Base-by-base conservation (phyloP, 2,797 vertebrate species). In the Oreochromis mossambicus region DNA sequence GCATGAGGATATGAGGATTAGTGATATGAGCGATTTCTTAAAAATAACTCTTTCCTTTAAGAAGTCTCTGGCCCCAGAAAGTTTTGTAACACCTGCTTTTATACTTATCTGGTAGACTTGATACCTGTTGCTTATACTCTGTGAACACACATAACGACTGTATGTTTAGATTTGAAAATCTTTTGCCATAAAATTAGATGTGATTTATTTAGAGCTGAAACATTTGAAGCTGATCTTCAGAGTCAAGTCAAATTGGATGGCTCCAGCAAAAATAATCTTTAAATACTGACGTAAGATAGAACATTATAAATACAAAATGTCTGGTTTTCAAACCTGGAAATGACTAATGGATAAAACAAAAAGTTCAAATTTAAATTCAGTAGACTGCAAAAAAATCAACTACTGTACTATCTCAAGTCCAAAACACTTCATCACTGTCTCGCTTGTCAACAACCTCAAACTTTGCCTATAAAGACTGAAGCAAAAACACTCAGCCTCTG, bases 361-460 rank as follows among this genome's bases (percentile, higher is more conserved):
- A 17, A 46, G n/a, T 38, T 12, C 6, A 54, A 3, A 32, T 76
- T 56, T 54, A 29, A 29, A 63, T 78, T 29, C 34, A 51, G 56
- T 11, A 61, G 24, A 90, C 3, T 13, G 50, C 5, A 77, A 51
- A 79, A 79, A 7, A 76, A 19, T 84, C 38, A 78, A 50, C 13
- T 5, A 75, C 70, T 50, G 7, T 50, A 32, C 29, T 48, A 75
- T 17, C 12, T 46, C 6, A 48, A 80, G 48, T 52, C 14, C 43
- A 73, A 73, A 48, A 73, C 36, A 87, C 54, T 87, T 84, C 80
- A 79, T 83, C 79, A 80, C 63, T 80, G 54, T 80, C 77, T 9
- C 2, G 0, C 66, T 86, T 26, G 32, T 77, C 58, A 66, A 78
- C 79, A 68, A 84, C 12, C 21, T 86, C 36, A 79, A 48, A 84